Conservation (phyloP, 2,113 vertebrate species). For the Notiomystis cincta region DNA sequence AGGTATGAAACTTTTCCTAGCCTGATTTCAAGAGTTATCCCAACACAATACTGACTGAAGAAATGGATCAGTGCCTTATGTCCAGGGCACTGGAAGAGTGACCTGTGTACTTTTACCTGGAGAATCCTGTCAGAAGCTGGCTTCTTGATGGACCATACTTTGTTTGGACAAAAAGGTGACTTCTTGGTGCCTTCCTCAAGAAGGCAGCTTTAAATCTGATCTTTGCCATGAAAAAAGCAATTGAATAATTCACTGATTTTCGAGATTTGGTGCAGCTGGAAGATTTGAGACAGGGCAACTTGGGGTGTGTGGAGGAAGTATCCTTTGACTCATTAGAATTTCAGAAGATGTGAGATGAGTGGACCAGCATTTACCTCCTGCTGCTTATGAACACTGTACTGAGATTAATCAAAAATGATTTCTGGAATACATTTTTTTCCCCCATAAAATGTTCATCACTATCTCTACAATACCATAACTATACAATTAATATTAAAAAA, state of each 20-base stretch:
- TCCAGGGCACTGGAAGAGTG: neutral
- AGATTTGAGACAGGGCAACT: accelerated
- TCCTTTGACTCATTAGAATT: neutral
- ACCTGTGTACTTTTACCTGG: neutral
- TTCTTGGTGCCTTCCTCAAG: neutral
- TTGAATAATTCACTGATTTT: neutral
- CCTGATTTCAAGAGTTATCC: neutral
- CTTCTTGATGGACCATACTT: neutral
- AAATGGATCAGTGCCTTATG: neutral
- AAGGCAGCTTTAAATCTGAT: neutral
- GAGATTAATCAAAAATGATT: neutral
- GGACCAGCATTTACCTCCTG: neutral
- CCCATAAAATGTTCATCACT: neutral
- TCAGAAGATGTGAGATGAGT: neutral
- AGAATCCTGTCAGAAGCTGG: neutral
- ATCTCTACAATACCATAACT: neutral
- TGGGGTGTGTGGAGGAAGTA: neutral
- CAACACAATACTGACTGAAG: neutral
- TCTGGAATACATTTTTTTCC: neutral
- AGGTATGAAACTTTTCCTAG: neutral
- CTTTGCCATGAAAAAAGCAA: neutral
- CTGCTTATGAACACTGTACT: neutral
- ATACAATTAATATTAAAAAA: neutral
- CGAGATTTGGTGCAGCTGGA: neutral
- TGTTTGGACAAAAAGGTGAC: neutral